These are phyloP conservation scores for Athalia rosae DNA, from an alignment of 2,888 invertebrate genomes.

Conservation along the genomic window DNA sequence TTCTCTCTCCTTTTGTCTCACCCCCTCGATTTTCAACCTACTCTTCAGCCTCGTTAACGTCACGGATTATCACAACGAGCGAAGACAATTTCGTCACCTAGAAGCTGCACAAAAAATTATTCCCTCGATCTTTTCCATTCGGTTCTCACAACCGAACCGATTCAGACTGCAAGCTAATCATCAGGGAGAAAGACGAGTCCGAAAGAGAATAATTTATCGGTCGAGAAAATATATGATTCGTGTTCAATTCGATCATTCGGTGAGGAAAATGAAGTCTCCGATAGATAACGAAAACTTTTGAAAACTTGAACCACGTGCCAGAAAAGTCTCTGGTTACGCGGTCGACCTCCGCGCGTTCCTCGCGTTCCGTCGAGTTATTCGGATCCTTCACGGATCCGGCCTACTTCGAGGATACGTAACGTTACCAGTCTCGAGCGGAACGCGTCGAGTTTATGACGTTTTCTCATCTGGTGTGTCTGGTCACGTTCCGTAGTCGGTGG, in stretches of 20 bases:
- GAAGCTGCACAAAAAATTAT: background rate
- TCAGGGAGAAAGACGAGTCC: too few relatives aligned
- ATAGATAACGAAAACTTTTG: too few relatives aligned
- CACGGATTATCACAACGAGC: background rate
- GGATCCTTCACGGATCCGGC: slow-evolving; percentile 11
- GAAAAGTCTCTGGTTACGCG: too few relatives aligned
- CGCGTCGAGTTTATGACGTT: slow-evolving; percentile 23
- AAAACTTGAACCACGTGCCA: too few relatives aligned
- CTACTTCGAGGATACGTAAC: slow-evolving; percentile 1
- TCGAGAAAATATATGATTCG: too few relatives aligned
- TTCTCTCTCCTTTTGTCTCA: too few relatives aligned
- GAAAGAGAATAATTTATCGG: too few relatives aligned
- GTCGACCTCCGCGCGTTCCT: background rate
- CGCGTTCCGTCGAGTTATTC: background rate
- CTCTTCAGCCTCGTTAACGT: background rate
- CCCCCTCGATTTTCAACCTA: background rate
- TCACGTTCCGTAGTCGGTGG: slow-evolving; percentile 39
- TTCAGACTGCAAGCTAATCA: too few relatives aligned
- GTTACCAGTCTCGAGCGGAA: too few relatives aligned
- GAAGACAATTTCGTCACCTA: background rate
- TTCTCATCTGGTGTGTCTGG: slow-evolving; percentile 24
- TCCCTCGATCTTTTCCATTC: background rate
- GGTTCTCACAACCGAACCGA: too few relatives aligned
- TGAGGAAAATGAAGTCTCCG: too few relatives aligned
- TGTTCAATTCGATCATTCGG: too few relatives aligned